Evolutionary conservation across 2,797 vertebrate species (phyloP), one percentile per base, ranked within the genome.

Genomic region (Darevskia nairensis): DNA sequence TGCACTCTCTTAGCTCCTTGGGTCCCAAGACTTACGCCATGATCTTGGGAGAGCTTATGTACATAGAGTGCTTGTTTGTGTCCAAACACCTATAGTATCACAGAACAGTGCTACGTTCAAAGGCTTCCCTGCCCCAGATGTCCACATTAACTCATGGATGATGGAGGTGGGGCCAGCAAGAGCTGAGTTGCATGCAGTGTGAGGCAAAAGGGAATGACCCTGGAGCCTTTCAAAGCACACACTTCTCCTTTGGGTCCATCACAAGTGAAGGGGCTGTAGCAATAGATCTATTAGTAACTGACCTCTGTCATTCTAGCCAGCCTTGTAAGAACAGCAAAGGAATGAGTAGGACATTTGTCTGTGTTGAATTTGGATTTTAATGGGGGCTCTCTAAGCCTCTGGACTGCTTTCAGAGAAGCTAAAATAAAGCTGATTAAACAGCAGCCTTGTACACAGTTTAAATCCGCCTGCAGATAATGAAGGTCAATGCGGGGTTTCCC

Each of bases 391-490:
- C 29, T 92, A 89, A 91, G 7, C 32, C 23, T 80, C 66, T 86
- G 69, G 39, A 84, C 17, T 86, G 0, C 87, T 93, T 94, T 90
- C 46, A 92, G 78, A 23, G 81, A 86, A 93, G 85, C 89, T 92
- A 85, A 94, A 94, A 89, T 85, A 86, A 72, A 89, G 87, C 8
- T 86, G 66, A 89, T 86, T 90, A 88, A 92, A 88, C 11, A 84
- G 44, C 76, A 92, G 61, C 23, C 13, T 80, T 89, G 10, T 84
- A 71, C 0, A 2, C 72, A 86, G 72, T 88, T 90, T 86, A 94
- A 94, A 91, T 90, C 90, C 68, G 86, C 82, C 76, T 89, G 80
- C 89, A 89, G 85, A 88, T 90, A 89, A 89, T 84, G 77, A 93
- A 94, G 89, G 92, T 94, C 91, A 95, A 35, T 44, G 80, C 0